Conservation (phyloP, 1,140 invertebrate genomes). For the Araneus ventricosus region DNA sequence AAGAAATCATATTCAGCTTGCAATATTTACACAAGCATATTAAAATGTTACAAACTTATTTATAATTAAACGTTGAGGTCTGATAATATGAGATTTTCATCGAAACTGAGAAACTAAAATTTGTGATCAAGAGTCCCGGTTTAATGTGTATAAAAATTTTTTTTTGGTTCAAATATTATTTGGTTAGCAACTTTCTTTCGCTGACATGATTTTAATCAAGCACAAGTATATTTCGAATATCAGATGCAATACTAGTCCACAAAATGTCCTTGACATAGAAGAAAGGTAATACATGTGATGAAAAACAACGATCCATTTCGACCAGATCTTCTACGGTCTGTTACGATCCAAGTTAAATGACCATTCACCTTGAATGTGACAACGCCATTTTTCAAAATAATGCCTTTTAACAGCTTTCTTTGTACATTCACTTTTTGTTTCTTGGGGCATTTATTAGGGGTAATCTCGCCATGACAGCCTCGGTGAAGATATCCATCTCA, state of each 20-base stretch:
- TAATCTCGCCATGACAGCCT: not conserved
- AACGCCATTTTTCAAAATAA: conserved; percentile 1
- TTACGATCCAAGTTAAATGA: not conserved
- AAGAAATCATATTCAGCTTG: too few species aligned
- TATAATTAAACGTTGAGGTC: too few species aligned
- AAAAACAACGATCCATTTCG: not conserved
- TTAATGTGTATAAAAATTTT: too few species aligned
- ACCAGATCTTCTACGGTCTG: not conserved
- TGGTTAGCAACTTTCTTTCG: too few species aligned
- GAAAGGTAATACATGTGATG: not conserved
- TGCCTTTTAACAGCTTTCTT: not conserved
- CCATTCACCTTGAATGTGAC: not conserved
- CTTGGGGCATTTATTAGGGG: not conserved
- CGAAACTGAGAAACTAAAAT: too few species aligned
- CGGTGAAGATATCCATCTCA: not conserved
- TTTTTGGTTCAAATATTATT: too few species aligned
- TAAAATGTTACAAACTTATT: too few species aligned
- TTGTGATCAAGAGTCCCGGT: too few species aligned
- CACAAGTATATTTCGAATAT: too few species aligned
- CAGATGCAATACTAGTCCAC: not conserved
- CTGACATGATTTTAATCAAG: too few species aligned
- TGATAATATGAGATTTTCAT: too few species aligned
- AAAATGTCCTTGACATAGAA: not conserved
- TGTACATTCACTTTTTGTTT: not conserved
- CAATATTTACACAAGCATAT: too few species aligned